A percentile compares a stretch with the other conserved stretches of the same genome.
Conservation (phyloP, 2,113 vertebrate species). For the Puntigrus tetrazona region DNA sequence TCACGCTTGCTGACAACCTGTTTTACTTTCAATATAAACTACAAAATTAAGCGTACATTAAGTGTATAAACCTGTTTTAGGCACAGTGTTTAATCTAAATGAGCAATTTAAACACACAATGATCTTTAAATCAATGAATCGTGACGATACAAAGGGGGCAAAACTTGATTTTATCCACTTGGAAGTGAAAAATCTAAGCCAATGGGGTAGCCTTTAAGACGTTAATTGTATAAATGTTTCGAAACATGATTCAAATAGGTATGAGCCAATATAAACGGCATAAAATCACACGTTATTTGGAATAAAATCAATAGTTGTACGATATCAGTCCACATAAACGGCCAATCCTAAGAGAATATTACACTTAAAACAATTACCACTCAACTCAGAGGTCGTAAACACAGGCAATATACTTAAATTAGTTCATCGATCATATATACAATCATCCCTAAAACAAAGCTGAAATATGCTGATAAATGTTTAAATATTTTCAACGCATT, state of each 20-base stretch:
- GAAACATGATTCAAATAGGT: not conserved
- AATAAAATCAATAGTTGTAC: conserved; percentile 20
- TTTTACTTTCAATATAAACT: not conserved
- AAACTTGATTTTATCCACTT: not conserved
- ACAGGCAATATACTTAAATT: conserved; percentile 40
- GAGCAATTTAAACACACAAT: not conserved
- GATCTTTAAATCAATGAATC: not conserved
- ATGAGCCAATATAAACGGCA: not conserved
- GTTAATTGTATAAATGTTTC: not conserved
- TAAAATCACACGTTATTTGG: not conserved
- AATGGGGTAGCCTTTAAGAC: not conserved
- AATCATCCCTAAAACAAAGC: conserved; percentile 48
- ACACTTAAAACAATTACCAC: conserved; percentile 22
- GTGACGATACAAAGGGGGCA: not conserved
- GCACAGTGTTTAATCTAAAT: conserved; percentile 2
- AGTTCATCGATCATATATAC: conserved; percentile 37
- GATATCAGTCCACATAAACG: not conserved
- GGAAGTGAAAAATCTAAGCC: not conserved
- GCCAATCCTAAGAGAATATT: conserved; percentile 12
- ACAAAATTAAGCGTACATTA: not conserved
- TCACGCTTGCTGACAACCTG: not conserved
- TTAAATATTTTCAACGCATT: conserved; percentile 42
- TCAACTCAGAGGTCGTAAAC: conserved; percentile 2
- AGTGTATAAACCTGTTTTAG: too few relatives aligned
- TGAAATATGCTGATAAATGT: conserved; percentile 40